Percentiles rank a stretch among this genome's conserved stretches.
phyloP scores from a whole-genome alignment of 53 echinoderm and acorn worm genomes.

The Luidia sarsii region DNA sequence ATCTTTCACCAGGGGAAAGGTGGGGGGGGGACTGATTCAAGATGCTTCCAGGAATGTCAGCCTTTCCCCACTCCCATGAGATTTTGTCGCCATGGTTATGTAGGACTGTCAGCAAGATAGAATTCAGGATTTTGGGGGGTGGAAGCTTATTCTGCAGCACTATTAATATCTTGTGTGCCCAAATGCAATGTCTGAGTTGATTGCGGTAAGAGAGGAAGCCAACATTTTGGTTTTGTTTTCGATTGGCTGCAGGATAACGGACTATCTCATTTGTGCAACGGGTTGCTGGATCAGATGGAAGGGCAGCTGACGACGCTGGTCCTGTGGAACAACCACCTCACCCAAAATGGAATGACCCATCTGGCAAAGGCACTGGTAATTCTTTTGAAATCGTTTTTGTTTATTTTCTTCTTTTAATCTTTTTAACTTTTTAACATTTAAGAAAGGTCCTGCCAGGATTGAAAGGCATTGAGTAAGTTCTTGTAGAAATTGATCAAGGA shows the following conservation, averaged over 20 bases:
- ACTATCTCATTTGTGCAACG: constrained; percentile 87
- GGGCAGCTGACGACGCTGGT: constrained; percentile 90
- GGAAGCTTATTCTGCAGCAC: background rate
- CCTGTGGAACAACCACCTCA: constrained; percentile 97
- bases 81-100: background rate
- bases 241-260: constrained; percentile 78
- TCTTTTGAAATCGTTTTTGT: too few relatives aligned
- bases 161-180: background rate
- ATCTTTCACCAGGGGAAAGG: too few relatives aligned
- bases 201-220: background rate
- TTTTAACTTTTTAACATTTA: too few relatives aligned
- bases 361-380: constrained; percentile 92
- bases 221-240: too few relatives aligned
- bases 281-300: constrained; percentile 85
- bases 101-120: too few relatives aligned
- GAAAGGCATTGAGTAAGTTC: too few relatives aligned
- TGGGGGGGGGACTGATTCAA: background rate
- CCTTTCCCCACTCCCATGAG: background rate
- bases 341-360: constrained; percentile 91
- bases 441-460: too few relatives aligned
- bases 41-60: background rate
- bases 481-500: too few relatives aligned
- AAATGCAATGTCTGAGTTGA: background rate
- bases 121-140: too few relatives aligned
- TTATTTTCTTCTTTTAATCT: too few relatives aligned